Base-by-base conservation (phyloP, 2,113 vertebrate genomes). In the Mesocricetus auratus region DNA sequence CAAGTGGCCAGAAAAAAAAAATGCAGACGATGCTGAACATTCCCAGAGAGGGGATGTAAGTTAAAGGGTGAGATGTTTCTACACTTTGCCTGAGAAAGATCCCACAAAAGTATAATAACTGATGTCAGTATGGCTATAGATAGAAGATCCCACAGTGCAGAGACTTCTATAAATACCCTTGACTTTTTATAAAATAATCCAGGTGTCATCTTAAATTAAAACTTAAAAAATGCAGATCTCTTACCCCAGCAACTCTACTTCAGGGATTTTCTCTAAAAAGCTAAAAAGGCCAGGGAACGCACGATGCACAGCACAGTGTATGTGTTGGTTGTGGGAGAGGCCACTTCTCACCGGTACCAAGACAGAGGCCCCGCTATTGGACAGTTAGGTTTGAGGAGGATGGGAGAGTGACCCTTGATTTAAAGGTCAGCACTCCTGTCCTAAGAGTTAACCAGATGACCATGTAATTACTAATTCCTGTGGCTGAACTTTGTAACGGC, bases 261-360 rank as follows among this genome's bases (percentile, higher is more conserved):
- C n/a, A 0, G 31, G 26, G 74, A 64, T 83, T 82, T 83, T 81
- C 85, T 83, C 88, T 47, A 56, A 60, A 56, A 74, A 74, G 19
- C 68, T 45, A 26, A 47, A 64, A 47, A 26, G 33, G 15, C 22
- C 42, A 7, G 60, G 56, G 64, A 31, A 74, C 4, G 2, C 0
- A 1, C 1, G 5, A 7, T 0, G 0, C 5, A 1, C 13, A 42
- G 24, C 3, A 7, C 56, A 1, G 1, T 4, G 4, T 21, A 3
- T 1, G 36, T 0, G 3, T 3, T n/a, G n/a, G n/a, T 12, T 21
- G 10, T 0, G 7, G 69, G 42, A 77, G 7, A 66, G 39, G 53
- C 21, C 0, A 0, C 5, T 64, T 60, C 31, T 7, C 0, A 8
- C 19, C 12, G 10, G 9, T 6, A 33, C 15, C 5, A 24, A 60